A percentile compares a stretch with the other conserved stretches of the same genome.
Conservation (phyloP, 2,113 vertebrate species). For the Hypanus sabinus region DNA sequence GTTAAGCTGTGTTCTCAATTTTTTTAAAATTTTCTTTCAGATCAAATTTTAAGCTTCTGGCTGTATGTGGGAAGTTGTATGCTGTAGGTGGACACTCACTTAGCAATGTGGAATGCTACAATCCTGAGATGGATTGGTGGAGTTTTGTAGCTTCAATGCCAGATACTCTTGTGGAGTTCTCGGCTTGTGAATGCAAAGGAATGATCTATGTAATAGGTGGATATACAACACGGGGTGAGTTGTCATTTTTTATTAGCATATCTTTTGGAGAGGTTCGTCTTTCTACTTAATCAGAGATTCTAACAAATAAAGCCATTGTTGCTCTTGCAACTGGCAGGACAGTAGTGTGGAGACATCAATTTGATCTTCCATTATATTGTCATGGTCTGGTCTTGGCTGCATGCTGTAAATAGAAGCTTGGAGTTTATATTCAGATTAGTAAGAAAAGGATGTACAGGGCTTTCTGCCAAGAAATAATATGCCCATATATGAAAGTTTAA, state of each 20-base stretch:
- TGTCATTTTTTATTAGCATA: neutral
- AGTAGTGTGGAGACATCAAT: neutral
- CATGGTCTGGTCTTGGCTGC: neutral
- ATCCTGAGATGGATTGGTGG: constrained; percentile 86
- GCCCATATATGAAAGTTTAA: no score
- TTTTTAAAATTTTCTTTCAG: constrained; percentile 52
- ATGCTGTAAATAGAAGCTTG: neutral
- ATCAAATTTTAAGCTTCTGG: constrained; percentile 90
- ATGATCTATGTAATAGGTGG: constrained; percentile 91
- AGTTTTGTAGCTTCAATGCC: constrained; percentile 83
- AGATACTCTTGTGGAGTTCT: constrained; percentile 83
- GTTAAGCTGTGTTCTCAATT: neutral
- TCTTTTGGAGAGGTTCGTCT: neutral
- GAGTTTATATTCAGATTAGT: neutral
- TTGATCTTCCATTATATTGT: neutral
- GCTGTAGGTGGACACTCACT: constrained; percentile 85
- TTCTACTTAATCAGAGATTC: neutral
- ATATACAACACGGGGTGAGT: constrained; percentile 80
- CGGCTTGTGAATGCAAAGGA: constrained; percentile 85
- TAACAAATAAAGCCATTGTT: neutral
- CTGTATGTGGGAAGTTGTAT: constrained; percentile 79
- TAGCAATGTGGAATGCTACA: constrained; percentile 85
- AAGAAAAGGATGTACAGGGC: neutral
- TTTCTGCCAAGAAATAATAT: neutral
- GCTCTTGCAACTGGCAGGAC: neutral